phyloP scores from a whole-genome alignment of 2,113 vertebrate genomes.

The Dipodomys stephensi region DNA sequence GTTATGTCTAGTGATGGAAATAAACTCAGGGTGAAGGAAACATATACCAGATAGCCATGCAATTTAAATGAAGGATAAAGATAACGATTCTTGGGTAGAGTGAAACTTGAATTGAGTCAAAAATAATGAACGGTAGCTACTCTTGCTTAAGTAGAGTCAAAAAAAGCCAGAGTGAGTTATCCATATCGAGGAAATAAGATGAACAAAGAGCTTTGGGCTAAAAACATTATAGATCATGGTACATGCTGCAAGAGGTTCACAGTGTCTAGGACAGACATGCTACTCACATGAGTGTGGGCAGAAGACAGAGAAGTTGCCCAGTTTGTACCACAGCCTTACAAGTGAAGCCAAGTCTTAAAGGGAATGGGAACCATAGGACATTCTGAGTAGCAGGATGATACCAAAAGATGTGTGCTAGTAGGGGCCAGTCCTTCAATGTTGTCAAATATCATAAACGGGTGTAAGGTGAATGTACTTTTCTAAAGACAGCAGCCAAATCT shows the following conservation, averaged over 20 bases:
- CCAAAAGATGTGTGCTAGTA: not conserved
- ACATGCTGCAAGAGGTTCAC: not conserved
- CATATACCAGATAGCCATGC: accelerated
- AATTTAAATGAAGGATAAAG: not conserved
- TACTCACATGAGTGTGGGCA: not conserved
- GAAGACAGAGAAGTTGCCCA: not conserved
- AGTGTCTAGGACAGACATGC: not conserved
- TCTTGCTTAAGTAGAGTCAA: not conserved
- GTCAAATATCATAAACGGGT: not conserved
- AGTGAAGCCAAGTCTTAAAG: not conserved
- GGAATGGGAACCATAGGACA: accelerated
- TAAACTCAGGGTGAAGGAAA: accelerated
- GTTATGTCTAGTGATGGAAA: not conserved
- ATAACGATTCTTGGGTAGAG: not conserved
- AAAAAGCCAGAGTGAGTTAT: not conserved
- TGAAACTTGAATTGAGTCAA: not conserved
- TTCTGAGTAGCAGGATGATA: not conserved
- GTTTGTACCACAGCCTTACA: not conserved
- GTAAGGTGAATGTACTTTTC: not conserved
- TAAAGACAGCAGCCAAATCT: not conserved
- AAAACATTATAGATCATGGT: not conserved
- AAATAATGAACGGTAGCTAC: not conserved
- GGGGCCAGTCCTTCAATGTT: not conserved
- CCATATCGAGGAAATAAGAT: not conserved
- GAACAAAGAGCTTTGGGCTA: not conserved